Evolutionary conservation across 2,888 invertebrate genomes (phyloP).

Genomic region (Pandemis cinnamomeana): DNA sequence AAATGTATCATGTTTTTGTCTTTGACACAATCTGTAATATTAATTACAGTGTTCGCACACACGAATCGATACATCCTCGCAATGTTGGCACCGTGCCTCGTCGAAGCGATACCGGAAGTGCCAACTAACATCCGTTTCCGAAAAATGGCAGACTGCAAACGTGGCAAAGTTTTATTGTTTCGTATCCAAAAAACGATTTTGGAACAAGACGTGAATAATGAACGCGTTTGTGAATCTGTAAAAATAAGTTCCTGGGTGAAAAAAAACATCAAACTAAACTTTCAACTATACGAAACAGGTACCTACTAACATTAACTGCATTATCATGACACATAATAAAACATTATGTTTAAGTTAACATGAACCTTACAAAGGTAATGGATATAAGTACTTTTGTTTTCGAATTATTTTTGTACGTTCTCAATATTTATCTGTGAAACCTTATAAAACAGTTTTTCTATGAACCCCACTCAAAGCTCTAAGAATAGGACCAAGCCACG

Average conservation of each 20-base stretch:
- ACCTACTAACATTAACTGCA: no score
- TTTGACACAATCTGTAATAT: constrained; percentile 13
- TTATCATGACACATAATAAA: no score
- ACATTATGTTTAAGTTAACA: no score
- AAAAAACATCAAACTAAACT: neutral
- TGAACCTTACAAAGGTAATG: no score
- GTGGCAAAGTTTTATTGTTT: constrained; percentile 64
- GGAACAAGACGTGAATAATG: constrained; percentile 42
- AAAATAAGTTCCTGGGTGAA: neutral
- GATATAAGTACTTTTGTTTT: no score
- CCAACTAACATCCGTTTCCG: constrained; percentile 77
- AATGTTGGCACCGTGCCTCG: constrained; percentile 69
- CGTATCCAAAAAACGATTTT: constrained; percentile 52
- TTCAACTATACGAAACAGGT: no score
- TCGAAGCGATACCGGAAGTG: constrained; percentile 65
- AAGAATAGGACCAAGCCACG: neutral
- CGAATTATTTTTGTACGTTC: neutral
- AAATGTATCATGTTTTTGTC: neutral
- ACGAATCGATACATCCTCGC: constrained; percentile 37
- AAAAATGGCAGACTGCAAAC: constrained; percentile 64
- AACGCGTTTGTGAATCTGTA: neutral
- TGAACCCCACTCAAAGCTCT: neutral
- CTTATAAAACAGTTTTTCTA: neutral
- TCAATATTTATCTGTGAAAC: neutral
- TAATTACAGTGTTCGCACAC: constrained; percentile 45